Percentiles rank a stretch among this genome's conserved stretches.
Evolutionary conservation across 35 echinoderm and acorn worm genomes (phyloP).

Genomic region (Chiridota heheva): DNA sequence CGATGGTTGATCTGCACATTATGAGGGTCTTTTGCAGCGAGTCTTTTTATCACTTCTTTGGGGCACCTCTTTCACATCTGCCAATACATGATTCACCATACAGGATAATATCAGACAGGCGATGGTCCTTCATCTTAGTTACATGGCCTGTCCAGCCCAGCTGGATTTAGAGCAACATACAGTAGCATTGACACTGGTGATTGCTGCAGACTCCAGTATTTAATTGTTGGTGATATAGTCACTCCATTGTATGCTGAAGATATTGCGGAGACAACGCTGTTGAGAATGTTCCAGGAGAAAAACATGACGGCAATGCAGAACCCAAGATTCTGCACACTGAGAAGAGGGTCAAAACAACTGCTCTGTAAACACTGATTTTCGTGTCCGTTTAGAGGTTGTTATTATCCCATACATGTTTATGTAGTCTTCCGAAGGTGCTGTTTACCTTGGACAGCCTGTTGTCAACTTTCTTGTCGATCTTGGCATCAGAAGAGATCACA

Average conservation of each 20-base stretch:
- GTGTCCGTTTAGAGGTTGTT: constrained; percentile 19
- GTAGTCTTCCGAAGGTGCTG: constrained; percentile 39
- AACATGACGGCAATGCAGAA: constrained; percentile 29
- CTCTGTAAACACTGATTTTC: constrained; percentile 52
- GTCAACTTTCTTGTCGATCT: constrained; percentile 41
- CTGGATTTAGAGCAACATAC: not conserved
- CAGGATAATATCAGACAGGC: constrained; percentile 20
- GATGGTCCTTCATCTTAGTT: constrained; percentile 20
- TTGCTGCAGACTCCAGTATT: constrained; percentile 20
- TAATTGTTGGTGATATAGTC: constrained; percentile 45
- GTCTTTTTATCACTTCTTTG: constrained; percentile 29
- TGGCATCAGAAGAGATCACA: constrained; percentile 28
- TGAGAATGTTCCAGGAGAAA: constrained; percentile 34
- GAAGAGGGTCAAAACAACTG: constrained; percentile 42
- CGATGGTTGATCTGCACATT: too few relatives aligned
- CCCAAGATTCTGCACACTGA: constrained; percentile 50
- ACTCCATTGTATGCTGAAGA: constrained; percentile 31
- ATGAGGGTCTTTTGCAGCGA: not conserved
- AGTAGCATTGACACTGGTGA: constrained; percentile 24
- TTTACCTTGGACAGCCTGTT: constrained; percentile 41
- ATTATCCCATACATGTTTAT: constrained; percentile 20
- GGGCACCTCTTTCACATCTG: not conserved
- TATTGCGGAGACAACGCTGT: constrained; percentile 11
- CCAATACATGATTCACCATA: constrained; percentile 38
- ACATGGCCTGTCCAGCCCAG: constrained; percentile 51